Base-by-base conservation (phyloP, 2,888 invertebrate species). In the Pollenia labialis region DNA sequence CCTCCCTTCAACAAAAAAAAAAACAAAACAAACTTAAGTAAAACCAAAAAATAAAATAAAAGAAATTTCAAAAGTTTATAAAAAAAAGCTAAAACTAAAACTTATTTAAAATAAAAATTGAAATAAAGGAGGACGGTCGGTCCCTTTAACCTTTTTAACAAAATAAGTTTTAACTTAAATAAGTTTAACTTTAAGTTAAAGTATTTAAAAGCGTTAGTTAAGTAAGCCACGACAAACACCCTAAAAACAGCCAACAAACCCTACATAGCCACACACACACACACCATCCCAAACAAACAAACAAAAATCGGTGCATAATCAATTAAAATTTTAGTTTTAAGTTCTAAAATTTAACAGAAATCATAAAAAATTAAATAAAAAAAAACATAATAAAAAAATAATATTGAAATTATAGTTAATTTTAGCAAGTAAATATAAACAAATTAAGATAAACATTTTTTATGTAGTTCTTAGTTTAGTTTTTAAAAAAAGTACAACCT, bases 291-390 rank as follows among this genome's bases (percentile, higher is more conserved):
- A 42, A n/a, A 58, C 58, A 56, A 32, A 81, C 52, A 54, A 69
- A 80, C 44, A 80, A 71, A 86, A 84, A 87, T 77, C 84, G 87
- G 84, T 84, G 81, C 87, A 87, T 87, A 87, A 87, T 87, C 87
- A 87, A 87, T 87, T 82, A 72, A 81, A 80, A 60, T 72, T 60
- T 72, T 72, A 69, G 52, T 71, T 76, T 40, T 85, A 76, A 85
- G 60, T 46, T 48, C 44, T 46, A n/a, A 48, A 23, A 16, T 12
- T 12, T 14, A 12, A 71, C 9, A 42, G 58, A 48, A 12, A 75
- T 32, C 46, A 10, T 16, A 48, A 48, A 60, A 18, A 16, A 23
- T 40, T 14, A 46, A 50, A 81, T 42, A 4, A 23, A 44, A 46
- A 42, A 44, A 72, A 62, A 46, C 16, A 71, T 9, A 42, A 52